Conservation (phyloP, 1,140 invertebrate species). For the Aphelinus atriplicis region DNA sequence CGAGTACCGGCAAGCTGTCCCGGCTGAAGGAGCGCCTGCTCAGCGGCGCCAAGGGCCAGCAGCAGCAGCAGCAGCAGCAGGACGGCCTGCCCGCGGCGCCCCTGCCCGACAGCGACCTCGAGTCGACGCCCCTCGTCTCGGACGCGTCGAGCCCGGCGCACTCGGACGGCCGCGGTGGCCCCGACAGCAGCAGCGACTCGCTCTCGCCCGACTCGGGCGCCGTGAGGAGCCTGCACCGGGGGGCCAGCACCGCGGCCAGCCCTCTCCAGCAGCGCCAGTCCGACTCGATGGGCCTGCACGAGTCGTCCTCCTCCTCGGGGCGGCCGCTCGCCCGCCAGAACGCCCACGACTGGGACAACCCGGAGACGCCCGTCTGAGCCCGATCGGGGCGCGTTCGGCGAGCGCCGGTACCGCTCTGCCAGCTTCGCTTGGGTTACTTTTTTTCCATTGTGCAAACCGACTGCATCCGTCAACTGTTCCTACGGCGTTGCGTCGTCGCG, state of each 20-base stretch:
- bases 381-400: too few relatives aligned
- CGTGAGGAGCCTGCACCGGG: neutral
- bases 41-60: conserved; percentile 18
- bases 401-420: too few relatives aligned
- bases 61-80: conserved; percentile 43
- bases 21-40: conserved; percentile 63
- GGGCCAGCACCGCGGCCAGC: conserved; percentile 12
- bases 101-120: conserved; percentile 67
- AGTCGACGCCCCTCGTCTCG: conserved; percentile 72
- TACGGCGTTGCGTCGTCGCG: too few relatives aligned
- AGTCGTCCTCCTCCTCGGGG: conserved; percentile 33
- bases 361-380: conserved; percentile 60
- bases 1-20: conserved; percentile 58
- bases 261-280: conserved; percentile 60
- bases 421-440: too few relatives aligned
- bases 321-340: conserved; percentile 47
- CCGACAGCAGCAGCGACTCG: conserved; percentile 40
- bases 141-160: conserved; percentile 61
- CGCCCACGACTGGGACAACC: conserved; percentile 57
- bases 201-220: neutral
- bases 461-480: too few relatives aligned
- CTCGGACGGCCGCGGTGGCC: conserved; percentile 47
- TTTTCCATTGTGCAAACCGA: too few relatives aligned
- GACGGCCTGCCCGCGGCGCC: conserved; percentile 11
- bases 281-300: conserved; percentile 47